Evolutionary conservation across 2,888 invertebrate species (phyloP).

Genomic region (Aspidapion aeneum): DNA sequence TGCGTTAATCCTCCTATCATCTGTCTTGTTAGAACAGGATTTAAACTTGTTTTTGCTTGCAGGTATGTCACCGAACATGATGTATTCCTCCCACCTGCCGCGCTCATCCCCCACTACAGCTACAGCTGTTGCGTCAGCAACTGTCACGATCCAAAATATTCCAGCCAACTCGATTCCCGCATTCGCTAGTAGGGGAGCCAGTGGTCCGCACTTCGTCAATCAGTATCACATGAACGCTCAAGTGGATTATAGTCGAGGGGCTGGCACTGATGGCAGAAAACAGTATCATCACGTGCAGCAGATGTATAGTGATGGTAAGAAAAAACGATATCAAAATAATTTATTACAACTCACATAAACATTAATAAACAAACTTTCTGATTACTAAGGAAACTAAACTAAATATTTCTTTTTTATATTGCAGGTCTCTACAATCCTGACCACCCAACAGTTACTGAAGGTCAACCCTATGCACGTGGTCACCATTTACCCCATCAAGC

Average conservation of each 20-base stretch:
- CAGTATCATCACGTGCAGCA: slow-evolving; percentile 39
- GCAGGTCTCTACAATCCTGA: slow-evolving; percentile 48
- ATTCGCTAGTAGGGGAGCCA: slow-evolving; percentile 54
- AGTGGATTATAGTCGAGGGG: slow-evolving; percentile 38
- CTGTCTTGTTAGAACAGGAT: too few species aligned
- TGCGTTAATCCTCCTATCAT: too few species aligned
- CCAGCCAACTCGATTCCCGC: slow-evolving; percentile 56
- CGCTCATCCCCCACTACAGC: slow-evolving; percentile 69
- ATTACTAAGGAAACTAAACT: too few species aligned
- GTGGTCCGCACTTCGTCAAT: slow-evolving; percentile 43
- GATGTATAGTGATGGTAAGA: slow-evolving; percentile 25
- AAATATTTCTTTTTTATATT: too few species aligned
- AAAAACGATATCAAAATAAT: too few species aligned
- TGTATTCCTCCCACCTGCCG: slow-evolving; percentile 54
- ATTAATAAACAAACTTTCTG: too few species aligned
- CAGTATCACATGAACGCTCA: slow-evolving; percentile 45
- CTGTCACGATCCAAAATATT: slow-evolving; percentile 54
- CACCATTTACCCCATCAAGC: slow-evolving; percentile 31
- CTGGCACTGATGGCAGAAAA: slow-evolving; percentile 34
- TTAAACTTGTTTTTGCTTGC: too few species aligned
- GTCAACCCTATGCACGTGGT: slow-evolving; percentile 39
- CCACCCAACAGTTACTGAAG: slow-evolving; percentile 42
- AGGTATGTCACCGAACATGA: slow-evolving; percentile 38
- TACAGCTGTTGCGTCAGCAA: slow-evolving; percentile 56
- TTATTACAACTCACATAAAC: too few species aligned